phyloP scores from a whole-genome alignment of 2,797 vertebrate species.

The Eupleurogrammus muticus region DNA sequence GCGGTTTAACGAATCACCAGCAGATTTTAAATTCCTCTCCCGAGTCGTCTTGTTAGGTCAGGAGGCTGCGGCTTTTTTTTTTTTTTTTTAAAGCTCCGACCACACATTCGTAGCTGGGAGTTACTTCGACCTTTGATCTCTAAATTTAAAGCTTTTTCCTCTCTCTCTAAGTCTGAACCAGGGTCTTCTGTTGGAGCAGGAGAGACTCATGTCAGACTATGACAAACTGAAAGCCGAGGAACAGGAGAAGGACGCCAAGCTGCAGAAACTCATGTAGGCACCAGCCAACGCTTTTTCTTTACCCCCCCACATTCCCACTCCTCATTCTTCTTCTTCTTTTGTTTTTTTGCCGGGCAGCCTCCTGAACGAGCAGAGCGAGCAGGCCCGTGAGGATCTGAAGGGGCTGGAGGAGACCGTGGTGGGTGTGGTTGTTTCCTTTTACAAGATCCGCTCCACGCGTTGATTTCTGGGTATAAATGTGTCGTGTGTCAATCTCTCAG shows the following conservation, averaged over 20 bases:
- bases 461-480: too few relatives aligned
- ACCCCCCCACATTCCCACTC: too few relatives aligned
- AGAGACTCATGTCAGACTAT: slow-evolving; percentile 88
- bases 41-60: background rate
- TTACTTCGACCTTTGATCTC: too few relatives aligned
- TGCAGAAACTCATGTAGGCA: slow-evolving; percentile 90
- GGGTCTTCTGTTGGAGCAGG: slow-evolving; percentile 90
- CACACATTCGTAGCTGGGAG: too few relatives aligned
- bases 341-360: slow-evolving; percentile 74
- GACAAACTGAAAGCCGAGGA: slow-evolving; percentile 90
- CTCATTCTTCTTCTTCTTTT: too few relatives aligned
- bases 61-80: background rate
- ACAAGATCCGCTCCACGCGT: too few relatives aligned
- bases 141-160: background rate
- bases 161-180: slow-evolving; percentile 87
- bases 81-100: background rate
- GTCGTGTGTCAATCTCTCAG: slow-evolving; percentile 67
- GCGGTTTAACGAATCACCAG: background rate
- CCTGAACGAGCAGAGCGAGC: slow-evolving; percentile 90
- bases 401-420: slow-evolving; percentile 95
- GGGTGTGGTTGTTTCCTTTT: slow-evolving; percentile 49
- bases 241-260: slow-evolving; percentile 88
- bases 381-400: slow-evolving; percentile 91
- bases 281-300: background rate
- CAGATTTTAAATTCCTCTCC: too few relatives aligned